Percentiles rank a stretch among this genome's conserved stretches.
phyloP scores from a whole-genome alignment of 2,113 vertebrate genomes.

The Eurystomus gularis region DNA sequence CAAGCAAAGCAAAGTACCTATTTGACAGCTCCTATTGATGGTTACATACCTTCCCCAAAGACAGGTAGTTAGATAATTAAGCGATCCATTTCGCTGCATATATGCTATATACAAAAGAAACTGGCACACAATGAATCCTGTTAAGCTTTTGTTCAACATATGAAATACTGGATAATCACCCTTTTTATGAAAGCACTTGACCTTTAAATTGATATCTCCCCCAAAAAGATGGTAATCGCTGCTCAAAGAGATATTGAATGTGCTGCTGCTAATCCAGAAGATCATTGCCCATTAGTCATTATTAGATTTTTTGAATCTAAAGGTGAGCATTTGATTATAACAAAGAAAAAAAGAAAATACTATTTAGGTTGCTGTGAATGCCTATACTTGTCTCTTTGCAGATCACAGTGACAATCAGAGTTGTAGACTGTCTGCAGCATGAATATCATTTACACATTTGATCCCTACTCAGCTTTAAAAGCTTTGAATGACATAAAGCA shows the following conservation, averaged over 20 bases:
- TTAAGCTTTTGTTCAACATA: constrained; percentile 71
- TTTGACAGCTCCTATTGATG: constrained; percentile 53
- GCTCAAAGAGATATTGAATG: constrained; percentile 67
- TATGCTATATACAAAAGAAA: constrained; percentile 63
- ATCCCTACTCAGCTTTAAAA: constrained; percentile 22
- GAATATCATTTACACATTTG: constrained; percentile 38
- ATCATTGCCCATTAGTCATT: constrained; percentile 54
- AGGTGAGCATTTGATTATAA: constrained; percentile 18
- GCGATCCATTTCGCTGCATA: constrained; percentile 64
- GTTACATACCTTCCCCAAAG: constrained; percentile 63
- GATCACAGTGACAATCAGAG: constrained; percentile 21
- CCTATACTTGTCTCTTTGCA: constrained; percentile 3
- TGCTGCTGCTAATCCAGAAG: constrained; percentile 41
- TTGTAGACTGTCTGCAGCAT: constrained; percentile 26
- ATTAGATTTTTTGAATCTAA: constrained; percentile 27
- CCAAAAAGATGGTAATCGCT: constrained; percentile 68
- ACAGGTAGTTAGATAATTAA: constrained; percentile 76
- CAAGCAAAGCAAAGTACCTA: constrained; percentile 64
- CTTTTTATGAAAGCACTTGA: constrained; percentile 77
- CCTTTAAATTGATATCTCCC: constrained; percentile 75
- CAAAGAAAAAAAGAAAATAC: constrained; percentile 33
- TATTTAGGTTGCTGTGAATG: constrained; percentile 44
- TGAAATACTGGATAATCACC: constrained; percentile 75
- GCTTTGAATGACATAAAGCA: constrained; percentile 19
- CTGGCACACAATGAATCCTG: constrained; percentile 67